Evolutionary conservation across 2,797 vertebrate genomes (phyloP).

Genomic region (Sciurus carolinensis): DNA sequence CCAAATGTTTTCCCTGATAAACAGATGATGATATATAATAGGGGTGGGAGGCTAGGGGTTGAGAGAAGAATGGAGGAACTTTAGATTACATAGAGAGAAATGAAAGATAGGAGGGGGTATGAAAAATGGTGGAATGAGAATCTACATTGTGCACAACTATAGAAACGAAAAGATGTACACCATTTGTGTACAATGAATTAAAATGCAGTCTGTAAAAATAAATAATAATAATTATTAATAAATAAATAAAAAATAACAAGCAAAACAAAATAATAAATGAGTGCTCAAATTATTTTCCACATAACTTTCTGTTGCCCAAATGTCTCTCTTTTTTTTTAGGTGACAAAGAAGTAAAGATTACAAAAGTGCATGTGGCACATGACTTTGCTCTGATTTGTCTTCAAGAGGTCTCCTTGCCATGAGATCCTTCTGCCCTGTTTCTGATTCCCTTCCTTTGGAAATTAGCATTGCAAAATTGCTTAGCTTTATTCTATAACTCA

Average conservation of each 20-base stretch:
- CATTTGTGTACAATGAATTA: too few relatives aligned
- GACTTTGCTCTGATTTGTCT: not conserved
- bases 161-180: too few relatives aligned
- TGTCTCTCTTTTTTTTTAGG: not conserved
- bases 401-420: not conserved
- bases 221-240: too few relatives aligned
- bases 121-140: too few relatives aligned
- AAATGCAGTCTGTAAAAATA: too few relatives aligned
- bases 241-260: not conserved
- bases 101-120: too few relatives aligned
- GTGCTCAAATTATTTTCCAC: not conserved
- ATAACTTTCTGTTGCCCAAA: not conserved
- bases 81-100: too few relatives aligned
- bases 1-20: too few relatives aligned
- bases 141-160: too few relatives aligned
- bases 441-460: not conserved
- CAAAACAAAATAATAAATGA: not conserved
- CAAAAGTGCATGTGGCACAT: accelerated
- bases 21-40: too few relatives aligned
- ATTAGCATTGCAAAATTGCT: not conserved
- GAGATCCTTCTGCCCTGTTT: not conserved
- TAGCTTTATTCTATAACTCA: not conserved
- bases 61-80: too few relatives aligned
- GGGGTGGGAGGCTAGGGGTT: too few relatives aligned
- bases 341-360: not conserved